These are phyloP conservation scores for Actinia equina DNA, from an alignment of 64 coral and sea anemone species.

Conservation along the genomic window DNA sequence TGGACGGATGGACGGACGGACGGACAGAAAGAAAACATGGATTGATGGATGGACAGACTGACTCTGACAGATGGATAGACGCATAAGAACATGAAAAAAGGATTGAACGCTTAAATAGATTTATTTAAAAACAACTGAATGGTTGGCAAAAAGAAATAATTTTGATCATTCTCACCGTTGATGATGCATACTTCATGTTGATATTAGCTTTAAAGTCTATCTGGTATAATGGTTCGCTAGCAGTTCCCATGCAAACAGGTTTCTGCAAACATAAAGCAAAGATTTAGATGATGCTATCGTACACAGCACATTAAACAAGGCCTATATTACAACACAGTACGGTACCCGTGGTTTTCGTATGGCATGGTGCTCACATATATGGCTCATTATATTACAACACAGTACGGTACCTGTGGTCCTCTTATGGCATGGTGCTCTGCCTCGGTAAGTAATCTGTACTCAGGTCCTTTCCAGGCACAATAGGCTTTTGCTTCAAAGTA, in stretches of 20 bases:
- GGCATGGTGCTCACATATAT: constrained; percentile 14
- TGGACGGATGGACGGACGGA: no score
- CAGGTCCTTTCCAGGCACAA: constrained; percentile 56
- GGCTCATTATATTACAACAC: background rate
- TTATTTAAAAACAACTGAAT: no score
- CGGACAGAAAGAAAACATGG: no score
- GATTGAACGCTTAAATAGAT: no score
- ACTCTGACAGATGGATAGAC: no score
- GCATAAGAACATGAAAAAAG: no score
- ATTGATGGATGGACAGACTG: no score
- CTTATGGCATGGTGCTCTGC: constrained; percentile 72
- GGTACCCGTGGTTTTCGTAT: constrained; percentile 53
- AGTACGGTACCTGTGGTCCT: constrained; percentile 47
- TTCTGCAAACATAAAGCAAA: constrained; percentile 16
- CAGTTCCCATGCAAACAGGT: constrained; percentile 21
- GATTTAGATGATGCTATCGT: background rate
- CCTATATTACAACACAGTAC: background rate
- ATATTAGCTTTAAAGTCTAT: constrained; percentile 44
- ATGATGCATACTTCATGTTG: constrained; percentile 50
- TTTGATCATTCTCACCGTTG: constrained; percentile 28
- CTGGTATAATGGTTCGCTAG: constrained; percentile 35
- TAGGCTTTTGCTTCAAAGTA: constrained; percentile 66
- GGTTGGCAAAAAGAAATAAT: no score
- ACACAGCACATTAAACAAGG: background rate
- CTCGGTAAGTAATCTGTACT: constrained; percentile 57